Conservation (phyloP, 2,113 vertebrate species). For the Choloepus hoffmanni region DNA sequence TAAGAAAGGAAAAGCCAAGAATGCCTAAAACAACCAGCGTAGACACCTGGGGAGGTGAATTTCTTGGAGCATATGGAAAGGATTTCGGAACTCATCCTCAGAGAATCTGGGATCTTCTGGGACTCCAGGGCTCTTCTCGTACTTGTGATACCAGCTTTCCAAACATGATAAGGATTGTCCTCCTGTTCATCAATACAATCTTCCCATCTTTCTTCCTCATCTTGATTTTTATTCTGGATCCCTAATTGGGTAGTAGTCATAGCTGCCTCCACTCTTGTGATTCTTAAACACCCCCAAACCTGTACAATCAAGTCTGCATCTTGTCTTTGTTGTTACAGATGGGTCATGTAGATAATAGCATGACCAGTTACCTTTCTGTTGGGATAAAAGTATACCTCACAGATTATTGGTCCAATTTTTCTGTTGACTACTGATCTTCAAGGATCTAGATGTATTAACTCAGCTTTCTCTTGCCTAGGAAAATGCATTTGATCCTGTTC, state of each 20-base stretch:
- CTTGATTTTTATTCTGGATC: conserved; percentile 12
- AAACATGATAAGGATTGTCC: not conserved
- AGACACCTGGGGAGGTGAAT: not conserved
- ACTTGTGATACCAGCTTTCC: not conserved
- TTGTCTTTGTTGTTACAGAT: not conserved
- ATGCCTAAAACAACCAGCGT: not conserved
- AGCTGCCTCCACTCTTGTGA: not conserved
- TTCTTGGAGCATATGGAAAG: not conserved
- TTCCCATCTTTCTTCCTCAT: not conserved
- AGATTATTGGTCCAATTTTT: conserved; percentile 49
- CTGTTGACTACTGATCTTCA: not conserved
- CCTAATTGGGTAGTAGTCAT: not conserved
- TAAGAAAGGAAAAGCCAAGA: conserved; percentile 6
- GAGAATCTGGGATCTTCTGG: not conserved
- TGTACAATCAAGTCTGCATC: not conserved
- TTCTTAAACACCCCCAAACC: not conserved
- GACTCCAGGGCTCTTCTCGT: not conserved
- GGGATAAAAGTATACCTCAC: conserved; percentile 42
- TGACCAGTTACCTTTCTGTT: conserved; percentile 49
- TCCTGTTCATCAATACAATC: not conserved
- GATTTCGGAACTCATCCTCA: conserved; percentile 5
- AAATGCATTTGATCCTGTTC: conserved; percentile 4
- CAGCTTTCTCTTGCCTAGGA: not conserved
- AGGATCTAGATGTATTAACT: not conserved
- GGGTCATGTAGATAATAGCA: conserved; percentile 34